Evolutionary conservation across 2,797 vertebrate genomes (phyloP), one percentile per base, ranked within the genome.

Genomic region (Mareca strepera): DNA sequence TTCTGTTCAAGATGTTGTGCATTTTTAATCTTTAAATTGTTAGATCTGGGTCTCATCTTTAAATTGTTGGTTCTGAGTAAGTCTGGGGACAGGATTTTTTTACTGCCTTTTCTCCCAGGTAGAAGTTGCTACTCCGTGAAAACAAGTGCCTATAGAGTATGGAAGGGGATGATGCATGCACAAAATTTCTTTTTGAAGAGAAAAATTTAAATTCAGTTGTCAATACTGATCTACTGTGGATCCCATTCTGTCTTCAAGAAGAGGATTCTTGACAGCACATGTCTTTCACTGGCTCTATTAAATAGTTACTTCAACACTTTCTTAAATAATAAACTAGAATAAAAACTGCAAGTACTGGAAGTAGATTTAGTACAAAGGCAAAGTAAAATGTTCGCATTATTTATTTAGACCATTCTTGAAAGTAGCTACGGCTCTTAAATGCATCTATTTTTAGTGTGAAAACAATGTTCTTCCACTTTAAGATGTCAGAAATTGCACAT

Each of bases 11-110:
- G 89, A 91, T 63, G 73, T 31, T 63, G 39, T 69, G 69, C 69
- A 69, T 93, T 91, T 95, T 94, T 92, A 85, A 81, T 91, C 55
- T 86, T 88, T 76, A 74, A 91, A 66, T 91, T 43, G 11, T 31
- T 88, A 67, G 43, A 20, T 90, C 46, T 92, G 77, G 21, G 62
- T 64, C 39, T 64, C 43, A 43, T 64, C 39, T 64, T 64, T 64
- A 64, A 64, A 41, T 52, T 53, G 48, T 41, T 72, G 41, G 46
- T 48, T 21, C 37, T 25, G 48, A 39, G 35, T 39, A n/a, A 48
- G 35, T n/a, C 48, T 52, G 35, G 52, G 69, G 59, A 31, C 53
- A 39, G 4, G 6, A 62, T 72, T 79, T 23, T 91, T 7, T 39
- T 82, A 33, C 29, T 68, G 31, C 33, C 46, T 8, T 88, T 90